Base-by-base conservation (phyloP, 2,797 vertebrate species). In the Coilia nasus region DNA sequence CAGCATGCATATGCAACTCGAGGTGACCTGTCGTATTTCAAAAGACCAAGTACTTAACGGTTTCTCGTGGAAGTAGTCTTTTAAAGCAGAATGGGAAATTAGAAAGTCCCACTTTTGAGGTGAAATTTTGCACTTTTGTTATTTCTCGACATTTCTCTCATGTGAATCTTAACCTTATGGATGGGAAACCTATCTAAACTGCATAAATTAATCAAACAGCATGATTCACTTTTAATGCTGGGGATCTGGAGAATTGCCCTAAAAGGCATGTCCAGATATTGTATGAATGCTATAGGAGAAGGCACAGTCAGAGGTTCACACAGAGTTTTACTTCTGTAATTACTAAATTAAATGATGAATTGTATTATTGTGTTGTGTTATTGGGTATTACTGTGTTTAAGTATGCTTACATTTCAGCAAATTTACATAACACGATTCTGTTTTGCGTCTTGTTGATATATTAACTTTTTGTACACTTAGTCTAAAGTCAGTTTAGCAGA, bases 21-120 rank as follows among this genome's bases (percentile, higher is more conserved):
- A n/a, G n/a, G n/a, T n/a, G n/a, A n/a, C n/a, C n/a, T n/a, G n/a
- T n/a, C n/a, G n/a, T n/a, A n/a, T n/a, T n/a, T n/a, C n/a, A n/a
- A n/a, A n/a, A n/a, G n/a, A n/a, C n/a, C n/a, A n/a, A n/a, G n/a
- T n/a, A n/a, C n/a, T n/a, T n/a, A n/a, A n/a, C n/a, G n/a, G n/a
- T n/a, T n/a, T n/a, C n/a, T n/a, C n/a, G n/a, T n/a, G n/a, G n/a
- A n/a, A n/a, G n/a, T n/a, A n/a, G n/a, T n/a, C n/a, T n/a, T n/a
- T n/a, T n/a, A n/a, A 92, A 92, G 86, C 78, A 35, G 91, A 93
- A 93, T 92, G 88, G 87, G 67, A 90, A 90, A 93, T 92, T 89
- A 90, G 78, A 60, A 83, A 50, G 81, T 62, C 5, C 10, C 75
- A 25, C 23, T 75, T 86, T 67, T 31, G 71, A 78, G 71, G 71